Percentiles rank a stretch among this genome's conserved stretches.
Evolutionary conservation across 2,797 vertebrate genomes (phyloP).

Genomic region (Sebastes goodei): DNA sequence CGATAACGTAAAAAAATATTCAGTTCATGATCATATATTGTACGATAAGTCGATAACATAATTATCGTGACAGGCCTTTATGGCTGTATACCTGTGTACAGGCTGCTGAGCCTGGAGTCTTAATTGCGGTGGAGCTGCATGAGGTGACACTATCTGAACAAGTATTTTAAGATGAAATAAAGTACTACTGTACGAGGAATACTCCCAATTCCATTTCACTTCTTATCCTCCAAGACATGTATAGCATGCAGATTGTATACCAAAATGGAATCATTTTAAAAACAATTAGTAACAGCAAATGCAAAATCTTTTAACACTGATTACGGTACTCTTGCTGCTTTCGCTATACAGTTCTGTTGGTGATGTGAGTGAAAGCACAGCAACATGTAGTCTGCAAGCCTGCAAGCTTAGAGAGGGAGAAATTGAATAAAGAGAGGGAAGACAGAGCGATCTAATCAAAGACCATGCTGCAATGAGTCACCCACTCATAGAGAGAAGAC

Average conservation of each 20-base stretch:
- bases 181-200: not conserved
- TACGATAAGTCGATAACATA: no score
- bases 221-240: not conserved
- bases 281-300: not conserved
- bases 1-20: no score
- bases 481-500: slow-evolving; percentile 33
- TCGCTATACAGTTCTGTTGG: not conserved
- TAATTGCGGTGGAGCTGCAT: not conserved
- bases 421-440: slow-evolving; percentile 18
- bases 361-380: not conserved
- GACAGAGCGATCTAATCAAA: slow-evolving; percentile 38
- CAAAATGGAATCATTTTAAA: not conserved
- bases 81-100: not conserved
- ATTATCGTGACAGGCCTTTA: not conserved
- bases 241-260: not conserved
- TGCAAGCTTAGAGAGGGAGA: not conserved
- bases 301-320: not conserved
- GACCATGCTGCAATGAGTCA: slow-evolving; percentile 38
- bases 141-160: not conserved
- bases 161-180: not conserved
- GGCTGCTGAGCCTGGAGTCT: not conserved
- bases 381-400: not conserved
- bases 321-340: not conserved
- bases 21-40: no score
- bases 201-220: not conserved